A percentile compares a stretch with the other conserved stretches of the same genome.
phyloP scores from a whole-genome alignment of 2,888 invertebrate genomes.

The Cistogaster globosa region DNA sequence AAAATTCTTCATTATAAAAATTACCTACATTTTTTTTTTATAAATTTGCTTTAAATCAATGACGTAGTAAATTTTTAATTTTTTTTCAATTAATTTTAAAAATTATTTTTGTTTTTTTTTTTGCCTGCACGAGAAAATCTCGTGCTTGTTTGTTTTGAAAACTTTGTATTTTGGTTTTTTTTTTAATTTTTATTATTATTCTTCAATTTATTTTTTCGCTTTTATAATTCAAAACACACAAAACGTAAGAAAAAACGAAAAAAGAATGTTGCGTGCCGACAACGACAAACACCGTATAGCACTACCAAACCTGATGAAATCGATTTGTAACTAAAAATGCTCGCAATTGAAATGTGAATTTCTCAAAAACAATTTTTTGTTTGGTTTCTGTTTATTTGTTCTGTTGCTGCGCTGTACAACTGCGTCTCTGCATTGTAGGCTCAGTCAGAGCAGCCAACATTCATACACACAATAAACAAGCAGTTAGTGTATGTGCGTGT shows the following conservation, averaged over 20 bases:
- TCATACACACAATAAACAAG: background rate
- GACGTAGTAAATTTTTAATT: conserved; percentile 23
- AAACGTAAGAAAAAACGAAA: conserved; percentile 48
- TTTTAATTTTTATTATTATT: conserved; percentile 48
- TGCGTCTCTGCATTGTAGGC: conserved; percentile 3
- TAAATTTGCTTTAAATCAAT: conserved; percentile 55
- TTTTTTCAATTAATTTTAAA: conserved; percentile 38
- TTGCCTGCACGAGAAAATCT: conserved; percentile 69
- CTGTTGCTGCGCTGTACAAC: conserved; percentile 14
- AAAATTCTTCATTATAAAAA: background rate
- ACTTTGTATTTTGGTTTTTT: conserved; percentile 50
- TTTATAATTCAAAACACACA: conserved; percentile 40
- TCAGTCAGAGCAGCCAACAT: background rate
- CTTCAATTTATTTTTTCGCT: conserved; percentile 32
- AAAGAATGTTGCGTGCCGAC: conserved; percentile 71
- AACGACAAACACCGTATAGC: conserved; percentile 79
- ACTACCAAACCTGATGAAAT: conserved; percentile 81
- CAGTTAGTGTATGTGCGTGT: background rate
- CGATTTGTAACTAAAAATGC: conserved; percentile 80
- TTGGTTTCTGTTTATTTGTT: conserved; percentile 46
- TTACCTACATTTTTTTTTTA: conserved; percentile 51
- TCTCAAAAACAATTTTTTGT: conserved; percentile 74
- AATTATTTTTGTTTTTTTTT: conserved; percentile 24
- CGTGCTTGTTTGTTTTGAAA: conserved; percentile 61
- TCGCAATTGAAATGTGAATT: conserved; percentile 80